Evolutionary conservation across 2,113 vertebrate species (phyloP).

Genomic region (Spermophilus dauricus): DNA sequence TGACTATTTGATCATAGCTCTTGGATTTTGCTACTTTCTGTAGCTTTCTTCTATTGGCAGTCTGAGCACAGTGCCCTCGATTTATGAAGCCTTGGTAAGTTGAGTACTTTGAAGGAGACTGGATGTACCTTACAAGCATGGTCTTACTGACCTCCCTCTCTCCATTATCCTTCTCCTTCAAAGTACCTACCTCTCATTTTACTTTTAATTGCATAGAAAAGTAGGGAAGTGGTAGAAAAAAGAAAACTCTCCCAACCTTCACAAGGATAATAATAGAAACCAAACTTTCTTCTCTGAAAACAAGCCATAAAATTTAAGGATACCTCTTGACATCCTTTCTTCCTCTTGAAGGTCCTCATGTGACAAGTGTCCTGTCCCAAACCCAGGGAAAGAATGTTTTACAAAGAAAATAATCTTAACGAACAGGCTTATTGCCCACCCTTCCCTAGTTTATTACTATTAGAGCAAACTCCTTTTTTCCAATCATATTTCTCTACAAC

Average conservation of each 20-base stretch:
- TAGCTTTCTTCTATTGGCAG: neutral
- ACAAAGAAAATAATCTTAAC: neutral
- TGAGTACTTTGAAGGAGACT: neutral
- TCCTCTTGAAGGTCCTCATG: neutral
- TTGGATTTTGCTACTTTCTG: neutral
- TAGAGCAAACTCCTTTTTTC: neutral
- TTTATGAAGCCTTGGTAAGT: too few species aligned
- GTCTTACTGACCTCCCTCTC: neutral
- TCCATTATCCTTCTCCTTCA: neutral
- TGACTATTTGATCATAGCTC: neutral
- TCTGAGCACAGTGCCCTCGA: neutral
- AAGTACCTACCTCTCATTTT: too few species aligned
- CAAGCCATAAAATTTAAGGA: neutral
- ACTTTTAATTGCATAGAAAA: too few species aligned
- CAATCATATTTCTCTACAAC: neutral
- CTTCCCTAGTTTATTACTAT: neutral
- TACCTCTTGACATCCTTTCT: neutral
- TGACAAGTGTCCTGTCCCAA: neutral
- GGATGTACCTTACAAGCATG: neutral
- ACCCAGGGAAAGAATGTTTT: neutral
- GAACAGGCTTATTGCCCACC: neutral
- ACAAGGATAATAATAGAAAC: neutral
- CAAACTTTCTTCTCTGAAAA: neutral
- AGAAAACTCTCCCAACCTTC: too few species aligned
- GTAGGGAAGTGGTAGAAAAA: too few species aligned